These are phyloP conservation scores for Albula glossodonta DNA, from an alignment of 2,113 vertebrate species.

Conservation along the genomic window DNA sequence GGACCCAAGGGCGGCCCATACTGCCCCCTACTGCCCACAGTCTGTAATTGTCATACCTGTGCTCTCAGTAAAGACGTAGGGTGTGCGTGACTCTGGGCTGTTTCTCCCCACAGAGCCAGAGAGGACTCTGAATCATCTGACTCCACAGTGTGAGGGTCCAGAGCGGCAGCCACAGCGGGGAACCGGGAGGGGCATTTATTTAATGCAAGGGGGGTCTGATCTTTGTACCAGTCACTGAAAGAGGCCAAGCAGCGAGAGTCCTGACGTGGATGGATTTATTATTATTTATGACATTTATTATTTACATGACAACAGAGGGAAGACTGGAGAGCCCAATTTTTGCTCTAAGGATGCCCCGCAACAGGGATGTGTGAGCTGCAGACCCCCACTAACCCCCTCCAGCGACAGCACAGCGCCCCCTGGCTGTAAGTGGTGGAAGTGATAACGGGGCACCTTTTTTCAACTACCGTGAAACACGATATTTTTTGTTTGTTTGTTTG, in stretches of 20 bases:
- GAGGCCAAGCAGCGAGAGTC: conserved; percentile 24
- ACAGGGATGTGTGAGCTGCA: too few relatives aligned
- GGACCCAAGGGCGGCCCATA: too few relatives aligned
- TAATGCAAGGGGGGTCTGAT: background rate
- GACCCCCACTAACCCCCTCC: too few relatives aligned
- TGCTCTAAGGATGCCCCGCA: too few relatives aligned
- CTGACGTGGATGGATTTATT: background rate
- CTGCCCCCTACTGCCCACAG: too few relatives aligned
- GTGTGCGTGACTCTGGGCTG: conserved; percentile 36
- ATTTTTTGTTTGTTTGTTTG: too few relatives aligned
- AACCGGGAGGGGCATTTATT: background rate
- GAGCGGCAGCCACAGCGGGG: conserved; percentile 4
- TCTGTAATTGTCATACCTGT: too few relatives aligned
- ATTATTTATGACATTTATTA: background rate
- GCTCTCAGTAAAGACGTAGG: too few relatives aligned
- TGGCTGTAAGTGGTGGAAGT: background rate
- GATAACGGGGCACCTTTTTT: background rate
- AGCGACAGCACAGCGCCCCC: background rate
- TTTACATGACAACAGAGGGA: too few relatives aligned
- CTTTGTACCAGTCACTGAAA: conserved; percentile 29
- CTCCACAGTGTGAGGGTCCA: conserved; percentile 41
- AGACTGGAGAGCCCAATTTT: too few relatives aligned
- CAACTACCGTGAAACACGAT: too few relatives aligned
- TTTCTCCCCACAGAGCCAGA: conserved; percentile 46
- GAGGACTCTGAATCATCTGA: conserved; percentile 52